Evolutionary conservation across 2,888 invertebrate species (phyloP).

Genomic region (Adelphocoris suturalis): DNA sequence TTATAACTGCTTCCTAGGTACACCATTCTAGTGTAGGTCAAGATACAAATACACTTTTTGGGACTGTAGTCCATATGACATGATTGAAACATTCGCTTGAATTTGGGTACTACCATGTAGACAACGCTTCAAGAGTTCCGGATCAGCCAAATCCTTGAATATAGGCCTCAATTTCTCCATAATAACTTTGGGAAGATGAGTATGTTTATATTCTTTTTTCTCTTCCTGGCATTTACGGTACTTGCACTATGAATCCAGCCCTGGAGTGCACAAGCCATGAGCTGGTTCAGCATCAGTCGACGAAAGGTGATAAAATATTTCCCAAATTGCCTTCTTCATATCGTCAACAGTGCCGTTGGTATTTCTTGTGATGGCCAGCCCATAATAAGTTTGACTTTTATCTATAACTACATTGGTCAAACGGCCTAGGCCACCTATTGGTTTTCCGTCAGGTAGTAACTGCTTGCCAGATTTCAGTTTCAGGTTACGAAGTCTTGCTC

Average conservation of each 20-base stretch:
- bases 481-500: background rate
- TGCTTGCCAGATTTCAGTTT: background rate
- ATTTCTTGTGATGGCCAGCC: no score
- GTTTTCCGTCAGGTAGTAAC: no score
- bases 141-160: slow-evolving; percentile 10
- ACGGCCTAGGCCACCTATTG: background rate
- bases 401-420: slow-evolving; percentile 1
- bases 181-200: slow-evolving; percentile 1
- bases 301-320: background rate
- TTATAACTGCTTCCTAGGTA: no score
- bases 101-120: slow-evolving; percentile 30
- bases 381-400: no score
- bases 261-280: slow-evolving; percentile 5
- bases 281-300: background rate
- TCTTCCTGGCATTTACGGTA: background rate
- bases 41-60: slow-evolving; percentile 15
- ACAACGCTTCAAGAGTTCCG: background rate
- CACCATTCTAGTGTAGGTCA: no score
- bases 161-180: background rate
- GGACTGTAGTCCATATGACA: background rate
- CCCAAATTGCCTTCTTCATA: slow-evolving; percentile 33
- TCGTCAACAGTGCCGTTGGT: no score
- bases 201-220: background rate
- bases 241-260: slow-evolving; percentile 3
- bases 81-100: slow-evolving; percentile 11